phyloP scores from a whole-genome alignment of 2,113 vertebrate genomes.

The Telmatochromis brichardi region DNA sequence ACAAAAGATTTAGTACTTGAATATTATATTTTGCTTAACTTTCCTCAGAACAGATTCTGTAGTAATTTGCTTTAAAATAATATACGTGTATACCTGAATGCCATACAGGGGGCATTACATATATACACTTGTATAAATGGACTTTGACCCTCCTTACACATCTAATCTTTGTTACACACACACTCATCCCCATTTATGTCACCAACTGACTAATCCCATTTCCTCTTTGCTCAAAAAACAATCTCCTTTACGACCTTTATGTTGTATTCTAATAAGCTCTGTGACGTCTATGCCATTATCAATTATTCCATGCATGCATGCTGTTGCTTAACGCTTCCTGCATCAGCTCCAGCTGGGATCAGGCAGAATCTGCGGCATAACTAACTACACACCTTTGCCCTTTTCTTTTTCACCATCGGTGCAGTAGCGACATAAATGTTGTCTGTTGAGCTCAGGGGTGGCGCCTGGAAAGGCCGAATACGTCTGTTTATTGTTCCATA shows the following conservation, averaged over 20 bases:
- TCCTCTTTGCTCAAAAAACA: slow-evolving; percentile 33
- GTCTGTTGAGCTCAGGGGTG: slow-evolving; percentile 5
- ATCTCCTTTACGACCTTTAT: slow-evolving; percentile 36
- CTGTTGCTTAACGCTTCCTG: background rate
- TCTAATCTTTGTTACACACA: background rate
- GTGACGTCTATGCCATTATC: slow-evolving; percentile 47
- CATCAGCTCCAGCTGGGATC: background rate
- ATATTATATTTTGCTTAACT: background rate
- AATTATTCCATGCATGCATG: slow-evolving; percentile 29
- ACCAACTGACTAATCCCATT: slow-evolving; percentile 46
- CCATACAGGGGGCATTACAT: background rate
- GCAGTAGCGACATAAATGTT: background rate
- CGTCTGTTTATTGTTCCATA: slow-evolving; percentile 66
- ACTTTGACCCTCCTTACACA: background rate
- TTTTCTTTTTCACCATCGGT: slow-evolving; percentile 6
- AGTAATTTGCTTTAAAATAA: background rate
- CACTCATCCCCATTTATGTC: background rate
- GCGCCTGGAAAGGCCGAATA: slow-evolving; percentile 55
- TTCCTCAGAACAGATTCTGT: background rate
- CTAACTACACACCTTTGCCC: slow-evolving; percentile 3
- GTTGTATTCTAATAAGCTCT: slow-evolving; percentile 13
- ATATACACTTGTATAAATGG: background rate
- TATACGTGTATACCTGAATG: background rate
- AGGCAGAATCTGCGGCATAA: background rate
- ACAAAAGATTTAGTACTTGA: background rate